Conservation (phyloP, 2,797 vertebrate genomes). For the Phoebastria nigripes region DNA sequence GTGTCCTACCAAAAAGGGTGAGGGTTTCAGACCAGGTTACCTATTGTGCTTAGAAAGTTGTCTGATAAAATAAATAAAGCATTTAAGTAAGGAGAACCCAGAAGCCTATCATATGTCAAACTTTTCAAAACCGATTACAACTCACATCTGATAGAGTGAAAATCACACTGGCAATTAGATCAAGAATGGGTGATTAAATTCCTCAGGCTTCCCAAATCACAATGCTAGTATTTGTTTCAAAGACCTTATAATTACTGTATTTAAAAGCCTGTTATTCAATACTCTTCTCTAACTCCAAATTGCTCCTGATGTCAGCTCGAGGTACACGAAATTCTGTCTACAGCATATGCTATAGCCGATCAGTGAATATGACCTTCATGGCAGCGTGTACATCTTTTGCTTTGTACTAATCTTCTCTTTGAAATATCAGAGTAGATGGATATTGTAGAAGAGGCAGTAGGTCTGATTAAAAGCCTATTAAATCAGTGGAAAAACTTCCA, state of each 20-base stretch:
- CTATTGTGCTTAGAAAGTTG: not conserved
- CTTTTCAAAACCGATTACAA: conserved; percentile 31
- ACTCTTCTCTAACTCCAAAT: conserved; percentile 12
- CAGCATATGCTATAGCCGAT: not conserved
- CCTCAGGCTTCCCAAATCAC: conserved; percentile 47
- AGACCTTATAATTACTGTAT: conserved; percentile 36
- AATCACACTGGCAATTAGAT: conserved; percentile 60
- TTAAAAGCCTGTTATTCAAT: conserved; percentile 49
- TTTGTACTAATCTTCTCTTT: not conserved
- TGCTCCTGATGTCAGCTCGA: not conserved
- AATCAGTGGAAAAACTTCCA: not conserved
- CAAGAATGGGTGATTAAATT: conserved; percentile 59
- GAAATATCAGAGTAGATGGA: not conserved
- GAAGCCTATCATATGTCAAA: conserved; percentile 21
- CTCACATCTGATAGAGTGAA: conserved; percentile 47
- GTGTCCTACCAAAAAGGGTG: not conserved
- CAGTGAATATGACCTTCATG: not conserved
- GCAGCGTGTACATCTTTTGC: not conserved
- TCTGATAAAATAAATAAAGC: conserved; percentile 33
- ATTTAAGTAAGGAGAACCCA: conserved; percentile 8
- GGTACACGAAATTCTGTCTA: not conserved
- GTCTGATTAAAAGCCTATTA: not conserved
- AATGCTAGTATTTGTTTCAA: conserved; percentile 46
- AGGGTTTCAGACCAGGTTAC: not conserved
- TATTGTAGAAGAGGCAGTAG: not conserved